Conservation (phyloP, 1,140 invertebrate species). For the Scaptomyza pallida region DNA sequence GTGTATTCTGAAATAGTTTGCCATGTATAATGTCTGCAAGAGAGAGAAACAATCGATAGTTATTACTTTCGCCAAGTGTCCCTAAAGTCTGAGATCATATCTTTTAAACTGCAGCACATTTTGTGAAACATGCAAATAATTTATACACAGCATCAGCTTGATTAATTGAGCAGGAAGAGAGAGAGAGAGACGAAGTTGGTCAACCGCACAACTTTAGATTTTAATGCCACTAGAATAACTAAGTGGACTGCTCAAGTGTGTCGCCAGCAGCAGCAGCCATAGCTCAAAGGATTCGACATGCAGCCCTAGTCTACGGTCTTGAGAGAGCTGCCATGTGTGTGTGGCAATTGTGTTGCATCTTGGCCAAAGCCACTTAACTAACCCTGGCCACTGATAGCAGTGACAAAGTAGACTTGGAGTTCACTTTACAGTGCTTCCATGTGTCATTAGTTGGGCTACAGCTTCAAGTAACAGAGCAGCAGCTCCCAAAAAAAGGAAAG, state of each 20-base stretch:
- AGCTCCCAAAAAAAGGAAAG: too few species aligned
- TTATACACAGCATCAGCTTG: background rate
- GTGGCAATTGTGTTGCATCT: slow-evolving; percentile 1
- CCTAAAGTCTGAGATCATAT: background rate
- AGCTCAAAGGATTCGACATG: slow-evolving; percentile 14
- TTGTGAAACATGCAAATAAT: slow-evolving; percentile 2
- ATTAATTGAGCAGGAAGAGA: slow-evolving; percentile 2
- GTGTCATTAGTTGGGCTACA: slow-evolving; percentile 7
- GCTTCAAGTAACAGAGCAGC: too few species aligned
- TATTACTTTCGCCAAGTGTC: background rate
- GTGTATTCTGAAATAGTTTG: slow-evolving; percentile 97
- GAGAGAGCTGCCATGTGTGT: background rate
- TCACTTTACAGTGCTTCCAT: slow-evolving; percentile 3
- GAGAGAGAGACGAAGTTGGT: too few species aligned
- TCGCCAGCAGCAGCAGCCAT: slow-evolving; percentile 16
- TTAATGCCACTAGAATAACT: too few species aligned
- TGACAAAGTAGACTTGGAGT: slow-evolving; percentile 13
- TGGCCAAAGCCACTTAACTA: background rate
- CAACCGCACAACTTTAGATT: too few species aligned
- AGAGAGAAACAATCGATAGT: background rate
- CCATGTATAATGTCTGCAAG: slow-evolving; percentile 95
- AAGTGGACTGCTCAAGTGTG: slow-evolving; percentile 10
- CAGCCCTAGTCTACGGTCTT: background rate
- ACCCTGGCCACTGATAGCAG: slow-evolving; percentile 8
- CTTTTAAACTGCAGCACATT: background rate